A percentile compares a stretch with the other conserved stretches of the same genome.
These are phyloP conservation scores for Perizoma flavofasciatum DNA, from an alignment of 2,888 invertebrate species.

Conservation along the genomic window DNA sequence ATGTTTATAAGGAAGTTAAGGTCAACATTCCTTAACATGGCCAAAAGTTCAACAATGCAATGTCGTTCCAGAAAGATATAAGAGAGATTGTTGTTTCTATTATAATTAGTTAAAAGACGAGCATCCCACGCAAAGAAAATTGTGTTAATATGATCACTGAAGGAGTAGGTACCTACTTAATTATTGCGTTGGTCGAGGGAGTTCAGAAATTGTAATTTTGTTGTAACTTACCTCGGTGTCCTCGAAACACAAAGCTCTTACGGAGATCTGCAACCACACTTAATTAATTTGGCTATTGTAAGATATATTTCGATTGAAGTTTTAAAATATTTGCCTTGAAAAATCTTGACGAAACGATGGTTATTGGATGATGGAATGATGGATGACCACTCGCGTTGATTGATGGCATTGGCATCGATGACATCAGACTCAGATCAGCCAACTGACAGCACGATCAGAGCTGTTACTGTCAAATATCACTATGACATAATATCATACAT, in stretches of 20 bases:
- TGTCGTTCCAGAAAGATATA: not conserved
- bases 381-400: too few species aligned
- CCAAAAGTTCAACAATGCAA: conserved; percentile 24
- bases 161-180: conserved; percentile 34
- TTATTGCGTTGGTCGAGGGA: conserved; percentile 46
- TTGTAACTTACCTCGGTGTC: conserved; percentile 56
- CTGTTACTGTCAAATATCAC: too few species aligned
- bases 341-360: not conserved
- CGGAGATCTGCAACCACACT: conserved; percentile 2
- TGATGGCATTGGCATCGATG: too few species aligned
- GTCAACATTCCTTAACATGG: conserved; percentile 29
- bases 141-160: conserved; percentile 52
- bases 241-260: conserved; percentile 42
- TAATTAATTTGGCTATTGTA: not conserved
- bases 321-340: not conserved
- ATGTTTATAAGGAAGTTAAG: conserved; percentile 29
- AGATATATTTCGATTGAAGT: not conserved
- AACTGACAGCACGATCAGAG: too few species aligned
- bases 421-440: too few species aligned
- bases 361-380: too few species aligned
- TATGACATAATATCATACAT: too few species aligned
- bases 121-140: conserved; percentile 74
- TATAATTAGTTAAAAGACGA: conserved; percentile 49
- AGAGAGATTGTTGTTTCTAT: not conserved
- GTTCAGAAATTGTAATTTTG: too few species aligned